Evolutionary conservation across 2,113 vertebrate species (phyloP), one percentile per base, ranked within the genome.

Genomic region (Calidris pygmaea): DNA sequence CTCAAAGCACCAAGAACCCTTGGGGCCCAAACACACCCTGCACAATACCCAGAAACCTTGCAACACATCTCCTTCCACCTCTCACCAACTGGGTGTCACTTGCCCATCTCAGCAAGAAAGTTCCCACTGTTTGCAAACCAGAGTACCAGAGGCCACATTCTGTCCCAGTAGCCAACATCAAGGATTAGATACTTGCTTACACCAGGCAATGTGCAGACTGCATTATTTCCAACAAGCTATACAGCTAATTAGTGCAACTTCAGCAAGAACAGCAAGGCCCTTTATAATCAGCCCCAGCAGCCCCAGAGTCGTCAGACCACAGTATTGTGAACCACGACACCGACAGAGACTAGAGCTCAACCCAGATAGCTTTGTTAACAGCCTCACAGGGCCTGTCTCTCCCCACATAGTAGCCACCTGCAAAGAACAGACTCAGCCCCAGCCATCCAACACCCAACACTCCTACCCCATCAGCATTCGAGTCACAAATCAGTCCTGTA

Each of bases 121-220:
- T 29, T 95, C 84, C 58, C 70, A 82, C 47, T 91, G 22, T 65
- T 48, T 45, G 34, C 74, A 93, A 89, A 20, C 63, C 52, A 60
- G 70, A 81, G 56, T 26, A 68, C 43, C 50, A 78, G 39, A 78
- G 39, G 62, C 81, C 48, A 62, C 17, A 39, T 34, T 87, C 59
- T 62, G 70, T 30, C 70, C 29, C 53, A 60, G 53, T 74, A 77
- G 45, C 76, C 55, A 78, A 16, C 77, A 83, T 18, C 34, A 89
- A 92, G 81, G 89, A 95, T 94, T 89, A 93, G 73, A 79, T 82
- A 89, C 58, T 91, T 90, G 80, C 94, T 92, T 87, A 93, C 43
- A 2, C 70, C 74, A 78, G 43, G 16, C 68, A 87, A 71, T 34
- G 32, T 35, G 56, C 32, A 75, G 30, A 65, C 73, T 22, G n/a